Base-by-base conservation (phyloP, 2,888 invertebrate genomes). In the Parthenolecanium corni region DNA sequence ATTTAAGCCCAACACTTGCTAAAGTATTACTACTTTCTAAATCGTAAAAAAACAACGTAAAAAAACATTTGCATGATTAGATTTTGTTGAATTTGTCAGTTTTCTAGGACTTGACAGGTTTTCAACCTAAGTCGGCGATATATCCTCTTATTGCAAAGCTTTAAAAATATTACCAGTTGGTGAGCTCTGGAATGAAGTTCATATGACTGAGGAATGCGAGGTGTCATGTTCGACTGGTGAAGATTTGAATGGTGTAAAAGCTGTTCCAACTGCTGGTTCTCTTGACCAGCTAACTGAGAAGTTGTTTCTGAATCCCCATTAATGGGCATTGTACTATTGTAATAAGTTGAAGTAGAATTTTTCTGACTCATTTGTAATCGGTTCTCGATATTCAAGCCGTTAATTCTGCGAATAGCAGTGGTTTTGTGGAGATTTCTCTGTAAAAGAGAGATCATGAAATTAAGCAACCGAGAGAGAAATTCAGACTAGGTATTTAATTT, bases 211-310 rank as follows among this genome's bases (percentile, higher is more conserved):
- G 36, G 20, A 18, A 49, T 49, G 12, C 21, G 49, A 11, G 6
- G 49, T n/a, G 23, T 25, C 3, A 38, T 11, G 18, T 53, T 18
- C 12, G 16, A 14, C 16, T 53, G 53, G n/a, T 18, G 9, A 12
- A 16, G 53, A 4, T 18, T 18, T 20, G 31, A 9, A 31, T 53
- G 53, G n/a, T n/a, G n/a, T 31, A 38, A 18, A 9, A 38, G 53
- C 18, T 53, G 53, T 16, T 53, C 24, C 53, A 38, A 20, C 53
- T 53, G 53, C 3, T 24, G 53, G 12, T 24, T 14, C 49, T 49
- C 67, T 77, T 77, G n/a, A 75, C 70, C 68, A 72, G 74, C 62
- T 75, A 74, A 20, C 70, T 68, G 66, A 76, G 76, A 64, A 18
- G 56, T 18, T 1, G 40, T 18, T 21, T 49, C 23, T 1, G 49